A percentile compares a stretch with the other conserved stretches of the same genome.
Evolutionary conservation across 2,113 vertebrate genomes (phyloP).

Genomic region (Elephas maximus): DNA sequence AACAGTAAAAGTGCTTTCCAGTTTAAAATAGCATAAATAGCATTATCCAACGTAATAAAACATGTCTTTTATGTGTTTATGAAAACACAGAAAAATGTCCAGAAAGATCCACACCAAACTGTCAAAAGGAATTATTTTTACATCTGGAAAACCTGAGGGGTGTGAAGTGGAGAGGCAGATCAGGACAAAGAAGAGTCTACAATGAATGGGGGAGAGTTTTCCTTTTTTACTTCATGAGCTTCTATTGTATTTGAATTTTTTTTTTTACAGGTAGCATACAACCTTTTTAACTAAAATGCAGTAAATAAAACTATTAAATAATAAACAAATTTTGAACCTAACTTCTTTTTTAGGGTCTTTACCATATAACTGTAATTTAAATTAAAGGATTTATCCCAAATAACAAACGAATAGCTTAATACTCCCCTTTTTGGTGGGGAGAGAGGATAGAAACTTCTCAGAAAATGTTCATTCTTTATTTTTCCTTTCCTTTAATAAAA

Average conservation of each 20-base stretch:
- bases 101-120: neutral
- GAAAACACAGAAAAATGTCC: constrained; percentile 7
- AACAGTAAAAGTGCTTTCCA: constrained; percentile 60
- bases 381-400: constrained; percentile 39
- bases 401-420: constrained; percentile 31
- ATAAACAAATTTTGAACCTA: constrained; percentile 38
- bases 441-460: neutral
- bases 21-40: constrained; percentile 17
- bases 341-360: constrained; percentile 31
- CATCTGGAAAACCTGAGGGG: neutral
- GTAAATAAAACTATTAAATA: constrained; percentile 37
- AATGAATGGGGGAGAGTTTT: neutral
- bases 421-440: neutral
- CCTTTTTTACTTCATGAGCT: neutral
- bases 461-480: constrained; percentile 42
- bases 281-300: constrained; percentile 63
- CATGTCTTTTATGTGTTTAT: constrained; percentile 10
- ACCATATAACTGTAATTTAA: constrained; percentile 20
- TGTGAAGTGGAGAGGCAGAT: neutral
- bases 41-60: constrained; percentile 63
- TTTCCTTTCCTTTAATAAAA: constrained; percentile 58
- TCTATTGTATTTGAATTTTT: neutral
- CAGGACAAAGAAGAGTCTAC: neutral
- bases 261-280: constrained; percentile 41
- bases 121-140: constrained; percentile 43